Evolutionary conservation across 1,140 invertebrate species (phyloP).

Genomic region (Anadara kagoshimensis): DNA sequence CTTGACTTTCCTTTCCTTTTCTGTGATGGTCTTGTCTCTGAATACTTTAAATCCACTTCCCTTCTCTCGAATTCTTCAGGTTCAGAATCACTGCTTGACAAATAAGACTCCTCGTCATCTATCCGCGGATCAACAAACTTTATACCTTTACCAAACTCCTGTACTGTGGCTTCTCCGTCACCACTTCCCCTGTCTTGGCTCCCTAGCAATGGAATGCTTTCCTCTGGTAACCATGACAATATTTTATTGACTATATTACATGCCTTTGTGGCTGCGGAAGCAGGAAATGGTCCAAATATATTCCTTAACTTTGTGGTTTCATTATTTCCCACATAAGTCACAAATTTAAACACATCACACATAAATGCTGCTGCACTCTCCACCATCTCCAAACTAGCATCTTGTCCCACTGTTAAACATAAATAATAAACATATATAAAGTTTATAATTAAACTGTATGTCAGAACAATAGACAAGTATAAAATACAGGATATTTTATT

Average conservation of each 20-base stretch:
- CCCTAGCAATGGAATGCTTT: slow-evolving; percentile 38
- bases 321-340: slow-evolving; percentile 76
- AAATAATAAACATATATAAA: background rate
- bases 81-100: slow-evolving; percentile 61
- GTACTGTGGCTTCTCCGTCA: slow-evolving; percentile 51
- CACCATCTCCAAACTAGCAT: slow-evolving; percentile 76
- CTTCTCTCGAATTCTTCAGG: slow-evolving; percentile 63
- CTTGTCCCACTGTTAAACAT: slow-evolving; percentile 70
- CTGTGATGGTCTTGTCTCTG: background rate
- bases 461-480: too few relatives aligned
- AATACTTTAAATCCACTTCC: slow-evolving; percentile 73
- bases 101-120: slow-evolving; percentile 35
- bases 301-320: slow-evolving; percentile 61
- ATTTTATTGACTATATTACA: slow-evolving; percentile 65
- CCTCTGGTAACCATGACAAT: slow-evolving; percentile 64
- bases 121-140: slow-evolving; percentile 54
- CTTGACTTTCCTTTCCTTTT: background rate
- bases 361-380: slow-evolving; percentile 80
- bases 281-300: slow-evolving; percentile 71
- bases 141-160: slow-evolving; percentile 68
- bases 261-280: slow-evolving; percentile 62
- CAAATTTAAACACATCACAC: slow-evolving; percentile 79
- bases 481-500: too few relatives aligned
- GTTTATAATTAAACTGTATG: background rate
- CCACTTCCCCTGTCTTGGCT: slow-evolving; percentile 51